Percentiles rank a stretch among this genome's conserved stretches.
phyloP scores from a whole-genome alignment of 2,797 vertebrate species.

The Microctenopoma steveboyesi region DNA sequence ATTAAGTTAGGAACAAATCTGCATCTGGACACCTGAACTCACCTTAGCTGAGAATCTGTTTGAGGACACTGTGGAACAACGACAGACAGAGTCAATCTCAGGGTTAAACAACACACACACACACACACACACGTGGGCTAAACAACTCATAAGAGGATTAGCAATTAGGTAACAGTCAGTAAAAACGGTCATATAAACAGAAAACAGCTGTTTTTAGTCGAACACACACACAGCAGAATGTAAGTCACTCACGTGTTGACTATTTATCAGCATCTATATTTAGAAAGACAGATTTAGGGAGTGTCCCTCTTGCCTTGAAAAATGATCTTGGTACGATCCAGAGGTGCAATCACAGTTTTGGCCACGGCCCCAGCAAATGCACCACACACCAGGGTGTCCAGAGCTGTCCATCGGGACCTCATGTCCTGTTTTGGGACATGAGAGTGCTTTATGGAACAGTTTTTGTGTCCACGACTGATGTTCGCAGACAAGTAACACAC shows the following conservation, averaged over 20 bases:
- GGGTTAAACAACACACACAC: conserved; percentile 30
- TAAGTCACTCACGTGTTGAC: background rate
- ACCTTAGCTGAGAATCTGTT: conserved; percentile 97
- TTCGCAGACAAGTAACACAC: background rate
- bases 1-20: background rate
- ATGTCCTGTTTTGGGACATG: conserved; percentile 74
- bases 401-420: conserved; percentile 81
- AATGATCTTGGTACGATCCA: conserved; percentile 99
- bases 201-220: conserved; percentile 5
- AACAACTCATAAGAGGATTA: conserved; percentile 74
- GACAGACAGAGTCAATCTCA: conserved; percentile 53
- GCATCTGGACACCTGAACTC: conserved; percentile 61
- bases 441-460: background rate
- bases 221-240: background rate
- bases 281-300: background rate
- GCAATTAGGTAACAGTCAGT: conserved; percentile 21
- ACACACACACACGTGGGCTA: conserved; percentile 24
- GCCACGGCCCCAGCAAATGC: conserved; percentile 95
- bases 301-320: conserved; percentile 90
- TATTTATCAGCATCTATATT: conserved; percentile 3
- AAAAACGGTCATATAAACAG: conserved; percentile 28
- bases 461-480: background rate
- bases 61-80: conserved; percentile 88
- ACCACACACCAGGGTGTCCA: conserved; percentile 91
- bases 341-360: conserved; percentile 94